phyloP scores from a whole-genome alignment of 1,140 invertebrate genomes.

The Zaprionus ornatus region DNA sequence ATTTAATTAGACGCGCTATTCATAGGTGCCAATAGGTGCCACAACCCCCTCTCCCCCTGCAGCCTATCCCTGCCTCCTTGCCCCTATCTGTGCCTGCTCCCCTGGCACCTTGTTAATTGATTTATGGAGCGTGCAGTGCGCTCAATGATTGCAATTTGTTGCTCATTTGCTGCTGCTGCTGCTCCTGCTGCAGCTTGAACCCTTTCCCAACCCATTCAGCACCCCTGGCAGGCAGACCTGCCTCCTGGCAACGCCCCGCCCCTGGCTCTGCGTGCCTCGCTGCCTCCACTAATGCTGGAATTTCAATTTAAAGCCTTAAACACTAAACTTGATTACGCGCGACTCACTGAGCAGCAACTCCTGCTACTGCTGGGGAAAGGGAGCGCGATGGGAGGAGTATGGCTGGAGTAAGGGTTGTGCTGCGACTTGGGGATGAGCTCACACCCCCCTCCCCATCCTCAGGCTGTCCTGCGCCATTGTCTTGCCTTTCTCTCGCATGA shows the following conservation, averaged over 20 bases:
- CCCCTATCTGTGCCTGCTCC: background rate
- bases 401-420: background rate
- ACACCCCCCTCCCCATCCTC: background rate
- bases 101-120: slow-evolving; percentile 11
- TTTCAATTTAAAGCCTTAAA: slow-evolving; percentile 78
- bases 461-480: slow-evolving; percentile 53
- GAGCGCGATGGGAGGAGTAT: too few species aligned
- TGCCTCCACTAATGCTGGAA: slow-evolving; percentile 75
- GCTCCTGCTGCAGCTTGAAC: background rate
- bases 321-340: slow-evolving; percentile 76
- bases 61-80: background rate
- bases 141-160: slow-evolving; percentile 48
- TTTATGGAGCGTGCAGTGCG: slow-evolving; percentile 33
- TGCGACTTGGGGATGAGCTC: background rate
- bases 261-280: slow-evolving; percentile 35
- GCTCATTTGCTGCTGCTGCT: slow-evolving; percentile 36
- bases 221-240: background rate
- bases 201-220: slow-evolving; percentile 15
- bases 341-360: slow-evolving; percentile 50
- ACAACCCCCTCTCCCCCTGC: background rate
- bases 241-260: background rate
- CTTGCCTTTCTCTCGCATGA: slow-evolving; percentile 63
- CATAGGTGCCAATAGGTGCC: slow-evolving; percentile 4
- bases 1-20: slow-evolving; percentile 44
- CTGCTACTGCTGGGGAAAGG: background rate